phyloP scores from a whole-genome alignment of 2,113 vertebrate genomes.

The Corythornis cristatus region DNA sequence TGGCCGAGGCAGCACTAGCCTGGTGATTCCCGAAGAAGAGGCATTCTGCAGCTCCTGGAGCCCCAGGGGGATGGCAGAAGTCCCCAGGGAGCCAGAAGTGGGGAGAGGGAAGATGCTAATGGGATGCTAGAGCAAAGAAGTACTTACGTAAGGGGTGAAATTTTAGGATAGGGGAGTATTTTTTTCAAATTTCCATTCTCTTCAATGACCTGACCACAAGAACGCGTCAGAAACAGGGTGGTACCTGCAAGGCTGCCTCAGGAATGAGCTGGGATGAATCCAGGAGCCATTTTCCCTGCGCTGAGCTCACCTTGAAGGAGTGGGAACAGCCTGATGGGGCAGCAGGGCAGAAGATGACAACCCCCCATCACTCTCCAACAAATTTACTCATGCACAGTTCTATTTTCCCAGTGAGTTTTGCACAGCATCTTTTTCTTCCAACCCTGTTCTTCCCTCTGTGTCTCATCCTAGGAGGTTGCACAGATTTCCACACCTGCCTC shows the following conservation, averaged over 20 bases:
- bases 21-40: not conserved
- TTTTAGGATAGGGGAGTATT: not conserved
- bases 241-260: rapidly evolving
- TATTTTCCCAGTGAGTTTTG: not conserved
- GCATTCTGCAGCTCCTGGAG: not conserved
- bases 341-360: not conserved
- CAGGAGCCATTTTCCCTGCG: not conserved
- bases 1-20: not conserved
- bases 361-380: not conserved
- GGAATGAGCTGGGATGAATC: not conserved
- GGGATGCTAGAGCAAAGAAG: not conserved
- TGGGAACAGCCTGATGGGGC: not conserved
- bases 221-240: not conserved
- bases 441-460: not conserved
- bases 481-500: not conserved
- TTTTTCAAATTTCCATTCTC: not conserved
- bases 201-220: rapidly evolving
- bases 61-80: rapidly evolving
- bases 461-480: not conserved
- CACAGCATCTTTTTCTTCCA: not conserved
- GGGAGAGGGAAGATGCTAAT: not conserved
- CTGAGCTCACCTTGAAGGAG: not conserved
- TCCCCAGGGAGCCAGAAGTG: not conserved
- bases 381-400: not conserved
- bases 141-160: not conserved